Conservation (phyloP, 2,797 vertebrate genomes). For the Phataginus tetradactyla region DNA sequence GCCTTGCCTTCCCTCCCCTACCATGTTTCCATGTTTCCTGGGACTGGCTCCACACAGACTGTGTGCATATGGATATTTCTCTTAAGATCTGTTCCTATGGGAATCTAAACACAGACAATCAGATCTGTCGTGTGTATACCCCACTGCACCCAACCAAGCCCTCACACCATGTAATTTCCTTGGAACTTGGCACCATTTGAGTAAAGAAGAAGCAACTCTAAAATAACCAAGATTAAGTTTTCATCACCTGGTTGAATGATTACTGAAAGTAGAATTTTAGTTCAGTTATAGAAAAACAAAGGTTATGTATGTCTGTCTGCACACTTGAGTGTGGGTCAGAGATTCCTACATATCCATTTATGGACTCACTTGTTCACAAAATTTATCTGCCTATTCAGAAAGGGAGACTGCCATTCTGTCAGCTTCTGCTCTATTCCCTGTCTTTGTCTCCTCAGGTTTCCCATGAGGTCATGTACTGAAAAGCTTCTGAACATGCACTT, state of each 20-base stretch:
- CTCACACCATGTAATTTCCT: neutral
- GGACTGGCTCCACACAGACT: neutral
- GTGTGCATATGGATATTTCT: neutral
- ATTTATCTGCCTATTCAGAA: neutral
- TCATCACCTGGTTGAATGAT: neutral
- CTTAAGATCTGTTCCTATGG: neutral
- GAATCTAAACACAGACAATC: neutral
- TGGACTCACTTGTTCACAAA: neutral
- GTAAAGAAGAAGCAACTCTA: neutral
- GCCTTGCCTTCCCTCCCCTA: neutral
- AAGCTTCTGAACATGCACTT: neutral
- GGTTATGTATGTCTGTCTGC: neutral
- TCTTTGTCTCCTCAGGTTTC: neutral
- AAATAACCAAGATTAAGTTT: neutral
- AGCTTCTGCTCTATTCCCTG: neutral
- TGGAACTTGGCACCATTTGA: neutral
- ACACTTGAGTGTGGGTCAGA: neutral
- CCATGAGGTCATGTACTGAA: neutral
- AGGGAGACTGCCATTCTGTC: neutral
- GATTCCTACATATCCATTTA: neutral
- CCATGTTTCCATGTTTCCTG: neutral
- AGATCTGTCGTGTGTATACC: neutral
- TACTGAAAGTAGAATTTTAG: neutral
- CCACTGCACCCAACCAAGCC: no score
- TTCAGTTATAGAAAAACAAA: neutral